Conservation (phyloP, 2,888 invertebrate species). For the Tuta absoluta region DNA sequence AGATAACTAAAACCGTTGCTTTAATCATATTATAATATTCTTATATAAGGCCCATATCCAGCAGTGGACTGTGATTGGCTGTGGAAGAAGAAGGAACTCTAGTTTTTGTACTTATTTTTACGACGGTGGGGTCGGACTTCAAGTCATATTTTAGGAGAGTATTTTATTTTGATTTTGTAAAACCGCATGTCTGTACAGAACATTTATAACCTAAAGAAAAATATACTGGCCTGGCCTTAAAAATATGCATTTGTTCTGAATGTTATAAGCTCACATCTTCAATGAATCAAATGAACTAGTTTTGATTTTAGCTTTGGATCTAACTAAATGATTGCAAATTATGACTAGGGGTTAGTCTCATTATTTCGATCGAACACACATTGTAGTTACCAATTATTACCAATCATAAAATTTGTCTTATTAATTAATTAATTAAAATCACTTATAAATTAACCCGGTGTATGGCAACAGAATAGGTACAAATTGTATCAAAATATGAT, state of each 20-base stretch:
- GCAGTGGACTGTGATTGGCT: no score
- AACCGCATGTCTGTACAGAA: not conserved
- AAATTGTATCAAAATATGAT: constrained; percentile 16
- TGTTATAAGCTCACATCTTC: constrained; percentile 20
- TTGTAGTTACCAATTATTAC: constrained; percentile 21
- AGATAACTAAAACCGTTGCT: not conserved
- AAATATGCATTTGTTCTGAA: constrained; percentile 18
- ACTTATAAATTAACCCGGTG: not conserved
- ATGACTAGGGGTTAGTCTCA: constrained; percentile 65
- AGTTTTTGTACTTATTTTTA: not conserved
- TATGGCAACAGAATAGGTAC: constrained; percentile 31
- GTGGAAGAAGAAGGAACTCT: no score
- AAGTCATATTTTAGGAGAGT: not conserved
- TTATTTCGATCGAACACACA: constrained; percentile 24
- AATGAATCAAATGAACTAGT: not conserved
- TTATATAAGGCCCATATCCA: no score
- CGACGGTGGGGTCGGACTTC: not conserved
- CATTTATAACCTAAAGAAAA: not conserved
- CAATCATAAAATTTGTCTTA: constrained; percentile 23
- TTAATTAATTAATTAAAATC: constrained; percentile 18
- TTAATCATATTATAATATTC: not conserved
- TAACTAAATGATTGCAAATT: constrained; percentile 30
- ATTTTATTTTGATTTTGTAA: not conserved
- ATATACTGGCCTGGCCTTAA: not conserved
- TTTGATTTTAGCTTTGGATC: constrained; percentile 20